Evolutionary conservation across 2,797 vertebrate genomes (phyloP), one percentile per base, ranked within the genome.

Genomic region (Ptychobarbus kaznakovi): DNA sequence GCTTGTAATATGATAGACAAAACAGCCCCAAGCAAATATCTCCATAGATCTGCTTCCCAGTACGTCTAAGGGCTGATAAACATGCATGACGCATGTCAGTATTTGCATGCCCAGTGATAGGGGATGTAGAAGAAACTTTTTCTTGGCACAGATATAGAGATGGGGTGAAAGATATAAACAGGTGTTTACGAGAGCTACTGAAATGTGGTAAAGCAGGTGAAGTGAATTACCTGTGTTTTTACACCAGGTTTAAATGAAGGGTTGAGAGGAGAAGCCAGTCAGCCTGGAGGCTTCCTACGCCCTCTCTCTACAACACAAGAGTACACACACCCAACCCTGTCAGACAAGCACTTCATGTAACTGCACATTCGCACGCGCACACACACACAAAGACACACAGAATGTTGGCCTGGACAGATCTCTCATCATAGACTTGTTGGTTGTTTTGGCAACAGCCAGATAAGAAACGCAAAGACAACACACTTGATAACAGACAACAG

Each of bases 361-460:
- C 92, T 93, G 90, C 87, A 91, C 88, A 80, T 81, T 89, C 89
- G 89, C 82, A 90, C 86, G 83, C 82, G 75, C 82, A 88, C 51
- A 72, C 82, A 46, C 28, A 68, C 73, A 74, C 53, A 87, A 4
- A 84, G 25, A 86, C 44, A 66, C 53, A 56, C 73, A 68, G 68
- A 81, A 88, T 86, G 73, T 79, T n/a, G 49, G 63, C 25, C 46
- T 75, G 58, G 25, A 80, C 20, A 4, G 74, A 77, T 87, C 84
- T 80, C 73, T 75, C 38, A 79, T 35, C 76, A 74, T 22, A 87
- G 63, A 70, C 15, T 42, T 63, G 72, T 42, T 82, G 86, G 89
- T 86, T 94, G 93, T 94, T 94, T 93, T 94, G 91, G 90, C 90
- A 94, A 94, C 92, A 93, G 86, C 51, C 87, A 85, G 88, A 88